These are phyloP conservation scores for Pangasius sanitwongsei DNA, from an alignment of 2,797 vertebrate genomes.

Conservation along the genomic window DNA sequence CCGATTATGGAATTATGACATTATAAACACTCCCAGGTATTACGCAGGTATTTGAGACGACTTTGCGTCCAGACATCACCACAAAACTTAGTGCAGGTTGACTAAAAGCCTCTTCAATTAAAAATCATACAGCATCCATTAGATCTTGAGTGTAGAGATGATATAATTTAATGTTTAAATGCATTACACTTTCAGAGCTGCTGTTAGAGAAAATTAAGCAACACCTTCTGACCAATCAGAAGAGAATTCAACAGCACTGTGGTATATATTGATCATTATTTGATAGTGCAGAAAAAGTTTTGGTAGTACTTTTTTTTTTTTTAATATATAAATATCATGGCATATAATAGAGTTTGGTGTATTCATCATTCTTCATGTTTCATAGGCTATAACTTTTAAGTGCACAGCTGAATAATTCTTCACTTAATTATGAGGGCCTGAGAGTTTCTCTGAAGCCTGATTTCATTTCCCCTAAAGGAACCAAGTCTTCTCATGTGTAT, in stretches of 20 bases:
- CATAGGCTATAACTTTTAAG: conserved; percentile 27
- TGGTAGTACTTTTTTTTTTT: background rate
- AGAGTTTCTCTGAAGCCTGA: conserved; percentile 32
- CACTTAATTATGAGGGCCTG: conserved; percentile 18
- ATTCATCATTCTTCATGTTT: conserved; percentile 25
- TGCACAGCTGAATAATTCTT: conserved; percentile 4
- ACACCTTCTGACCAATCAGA: conserved; percentile 7
- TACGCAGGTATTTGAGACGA: background rate
- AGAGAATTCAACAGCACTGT: background rate
- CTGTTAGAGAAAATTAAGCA: conserved; percentile 20
- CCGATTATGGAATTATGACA: background rate
- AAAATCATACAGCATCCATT: conserved; percentile 14
- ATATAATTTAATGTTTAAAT: conserved; percentile 25
- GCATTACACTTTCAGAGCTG: conserved; percentile 13
- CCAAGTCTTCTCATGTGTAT: conserved; percentile 33
- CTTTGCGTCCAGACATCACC: background rate
- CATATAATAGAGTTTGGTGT: conserved; percentile 7
- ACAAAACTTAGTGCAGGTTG: background rate
- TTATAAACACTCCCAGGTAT: background rate
- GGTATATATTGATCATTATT: background rate
- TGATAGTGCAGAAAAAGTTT: background rate
- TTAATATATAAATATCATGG: background rate
- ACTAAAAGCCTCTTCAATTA: conserved; percentile 36
- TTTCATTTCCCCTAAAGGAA: conserved; percentile 31
- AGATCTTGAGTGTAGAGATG: conserved; percentile 16